These are phyloP conservation scores for Micoletzkya japonica DNA, from an alignment of 2,888 invertebrate genomes.

Conservation along the genomic window DNA sequence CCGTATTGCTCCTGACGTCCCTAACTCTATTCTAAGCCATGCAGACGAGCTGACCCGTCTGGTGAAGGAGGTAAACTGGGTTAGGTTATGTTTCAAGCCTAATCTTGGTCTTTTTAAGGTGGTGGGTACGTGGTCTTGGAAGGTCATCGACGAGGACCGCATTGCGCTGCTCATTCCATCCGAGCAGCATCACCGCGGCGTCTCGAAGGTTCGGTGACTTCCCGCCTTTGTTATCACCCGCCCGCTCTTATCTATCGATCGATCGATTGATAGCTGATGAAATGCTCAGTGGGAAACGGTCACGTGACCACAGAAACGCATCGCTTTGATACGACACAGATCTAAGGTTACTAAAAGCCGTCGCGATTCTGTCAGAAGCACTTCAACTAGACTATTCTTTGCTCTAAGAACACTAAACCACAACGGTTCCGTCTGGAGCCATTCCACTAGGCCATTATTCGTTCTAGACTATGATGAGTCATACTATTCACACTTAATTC, in stretches of 20 bases:
- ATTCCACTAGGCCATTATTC: neutral
- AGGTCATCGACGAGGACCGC: constrained; percentile 34
- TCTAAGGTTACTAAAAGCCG: too few species aligned
- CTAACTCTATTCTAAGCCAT: constrained; percentile 18
- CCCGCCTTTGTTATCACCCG: constrained; percentile 5
- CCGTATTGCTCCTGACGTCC: constrained; percentile 54
- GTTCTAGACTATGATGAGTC: too few species aligned
- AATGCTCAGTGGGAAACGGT: neutral
- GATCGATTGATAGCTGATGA: neutral
- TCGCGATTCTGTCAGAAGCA: too few species aligned
- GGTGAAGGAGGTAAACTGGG: too few species aligned
- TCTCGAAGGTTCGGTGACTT: constrained; percentile 37
- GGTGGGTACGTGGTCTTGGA: constrained; percentile 38
- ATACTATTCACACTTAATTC: too few species aligned
- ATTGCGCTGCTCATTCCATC: constrained; percentile 40
- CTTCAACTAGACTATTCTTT: too few species aligned
- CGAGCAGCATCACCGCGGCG: constrained; percentile 37
- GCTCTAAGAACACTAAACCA: neutral
- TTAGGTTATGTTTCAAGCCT: too few species aligned
- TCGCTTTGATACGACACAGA: too few species aligned
- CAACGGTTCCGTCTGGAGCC: neutral
- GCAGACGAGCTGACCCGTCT: constrained; percentile 11
- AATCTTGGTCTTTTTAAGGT: too few species aligned
- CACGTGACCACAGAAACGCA: neutral
- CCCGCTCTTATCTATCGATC: neutral